Evolutionary conservation across 1,140 invertebrate species (phyloP), one percentile per base, ranked within the genome.

Genomic region (Hycleus phaleratus): DNA sequence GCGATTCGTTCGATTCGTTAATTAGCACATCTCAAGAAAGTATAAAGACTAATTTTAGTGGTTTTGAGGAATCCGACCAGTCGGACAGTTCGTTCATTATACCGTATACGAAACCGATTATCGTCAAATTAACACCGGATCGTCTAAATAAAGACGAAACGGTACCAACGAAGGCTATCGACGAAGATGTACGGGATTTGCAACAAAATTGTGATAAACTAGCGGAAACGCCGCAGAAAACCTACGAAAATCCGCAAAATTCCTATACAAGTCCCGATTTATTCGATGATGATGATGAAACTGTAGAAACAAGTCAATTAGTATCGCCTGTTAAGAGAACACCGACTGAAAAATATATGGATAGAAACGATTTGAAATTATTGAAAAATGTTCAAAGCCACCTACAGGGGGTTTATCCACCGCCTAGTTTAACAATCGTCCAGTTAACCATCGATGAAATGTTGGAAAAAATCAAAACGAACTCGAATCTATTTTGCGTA

Each of bases 401-500:
- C 10, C 65, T 82, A 24, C 77, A 75, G 57, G 84, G 84, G 3
- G 76, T 87, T 0, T 73, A 81, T 32, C 85, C 84, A 32, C 85
- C 84, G 32, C 83, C 84, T 7, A 83, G 80, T 46, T 75, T 84
- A 5, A 86, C 84, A 5, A 81, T 78, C 26, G 73, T 80, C 42
- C 79, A 82, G 49, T 77, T 77, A 46, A 80, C 82, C 67, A 81
- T 80, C 8, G 71, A 68, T n/a, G 81, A 86, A 64, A 84, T 86
- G 68, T 69, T 86, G 46, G 40, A 61, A 12, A 73, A 64, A 53
- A 57, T 64, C 25, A 43, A 68, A 4, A 47, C 61, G 38, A 71
- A 67, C 44, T 60, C 62, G 12, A 25, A 58, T 11, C 68, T 69
- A 49, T 68, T 70, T 67, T 68, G 62, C 4, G 26, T 25, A 8